Percentiles rank a stretch among this genome's conserved stretches.
Evolutionary conservation across 2,888 invertebrate species (phyloP).

Genomic region (Lepidocyrtinus sp.): DNA sequence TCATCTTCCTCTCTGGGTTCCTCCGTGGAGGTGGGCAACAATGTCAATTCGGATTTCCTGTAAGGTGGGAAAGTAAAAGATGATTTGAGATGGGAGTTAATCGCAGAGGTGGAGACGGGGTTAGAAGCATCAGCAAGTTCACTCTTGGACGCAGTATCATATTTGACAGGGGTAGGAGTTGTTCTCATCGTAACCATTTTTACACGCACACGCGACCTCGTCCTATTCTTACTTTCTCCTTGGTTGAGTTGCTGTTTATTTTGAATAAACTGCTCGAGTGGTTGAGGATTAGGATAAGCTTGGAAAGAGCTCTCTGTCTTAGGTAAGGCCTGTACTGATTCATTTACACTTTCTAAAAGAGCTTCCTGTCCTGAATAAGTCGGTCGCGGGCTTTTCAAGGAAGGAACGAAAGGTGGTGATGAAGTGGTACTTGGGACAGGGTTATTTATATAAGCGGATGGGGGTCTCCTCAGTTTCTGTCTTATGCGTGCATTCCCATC

Average conservation of each 20-base stretch:
- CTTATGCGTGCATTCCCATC: slow-evolving; percentile 36
- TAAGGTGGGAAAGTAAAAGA: slow-evolving; percentile 57
- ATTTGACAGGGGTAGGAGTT: slow-evolving; percentile 24
- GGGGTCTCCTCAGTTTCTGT: slow-evolving; percentile 41
- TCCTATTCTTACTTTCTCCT: not conserved
- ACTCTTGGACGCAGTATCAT: not conserved
- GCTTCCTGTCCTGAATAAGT: slow-evolving; percentile 45
- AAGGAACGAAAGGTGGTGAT: slow-evolving; percentile 44
- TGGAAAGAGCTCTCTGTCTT: slow-evolving; percentile 11
- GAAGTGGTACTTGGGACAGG: slow-evolving; percentile 20
- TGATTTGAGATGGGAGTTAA: slow-evolving; percentile 14
- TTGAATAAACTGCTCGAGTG: slow-evolving; percentile 38
- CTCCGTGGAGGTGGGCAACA: slow-evolving; percentile 29
- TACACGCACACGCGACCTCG: slow-evolving; percentile 28
- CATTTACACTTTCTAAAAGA: slow-evolving; percentile 41
- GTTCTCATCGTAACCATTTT: slow-evolving; percentile 40
- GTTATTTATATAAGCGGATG: slow-evolving; percentile 40
- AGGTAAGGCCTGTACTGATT: slow-evolving; percentile 16
- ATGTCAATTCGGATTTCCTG: slow-evolving; percentile 38
- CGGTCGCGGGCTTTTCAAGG: slow-evolving; percentile 47
- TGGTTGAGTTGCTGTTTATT: slow-evolving; percentile 6
- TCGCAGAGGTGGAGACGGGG: slow-evolving; percentile 9
- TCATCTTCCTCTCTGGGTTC: slow-evolving; percentile 5
- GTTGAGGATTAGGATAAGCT: slow-evolving; percentile 28
- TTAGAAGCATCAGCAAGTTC: slow-evolving; percentile 15